Evolutionary conservation across 2,797 vertebrate species (phyloP), one percentile per base, ranked within the genome.

Genomic region (Phoebastria nigripes): DNA sequence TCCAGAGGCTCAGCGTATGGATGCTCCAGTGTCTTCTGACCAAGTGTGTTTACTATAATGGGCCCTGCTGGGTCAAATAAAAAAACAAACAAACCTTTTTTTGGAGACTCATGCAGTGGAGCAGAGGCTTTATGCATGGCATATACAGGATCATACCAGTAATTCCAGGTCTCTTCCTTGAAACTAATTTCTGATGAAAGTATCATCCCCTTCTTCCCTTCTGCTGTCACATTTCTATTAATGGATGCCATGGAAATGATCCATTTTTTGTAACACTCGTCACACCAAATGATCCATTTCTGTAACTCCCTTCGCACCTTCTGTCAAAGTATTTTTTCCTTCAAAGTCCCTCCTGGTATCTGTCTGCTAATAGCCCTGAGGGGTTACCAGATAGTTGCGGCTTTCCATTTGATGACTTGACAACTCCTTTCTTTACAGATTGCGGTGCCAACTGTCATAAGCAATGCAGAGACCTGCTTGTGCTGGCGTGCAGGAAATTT

Each of bases 361-460:
- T 87, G 39, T 6, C 62, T 59, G 31, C 20, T 80, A 29, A 65
- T 14, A 77, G 63, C 31, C 44, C 11, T 8, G 44, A 70, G 73
- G 35, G 37, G 81, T 47, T 49, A 59, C 44, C 15, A 83, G n/a
- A 24, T 12, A 86, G 47, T 20, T 56, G 22, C 59, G 70, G n/a
- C n/a, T 92, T 96, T 76, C 62, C 37, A 6, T 85, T n/a, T 65
- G 47, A 31, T 87, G 39, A 47, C 35, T 37, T 76, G 51, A 41
- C 35, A 56, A 49, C 81, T 59, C 39, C 42, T 90, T 86, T 91
- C 91, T 97, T 97, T 96, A 61, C 98, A 99, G 99, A 99, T 81
- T 99, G 99, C 1, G 99, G 99, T 37, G 99, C 99, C 82, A 99
- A 99, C 96, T 99, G 99, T 92, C 99, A 99, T 88, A 99, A 99